Conservation (phyloP, 2,888 invertebrate genomes). For the Eupithecia pulchellata region DNA sequence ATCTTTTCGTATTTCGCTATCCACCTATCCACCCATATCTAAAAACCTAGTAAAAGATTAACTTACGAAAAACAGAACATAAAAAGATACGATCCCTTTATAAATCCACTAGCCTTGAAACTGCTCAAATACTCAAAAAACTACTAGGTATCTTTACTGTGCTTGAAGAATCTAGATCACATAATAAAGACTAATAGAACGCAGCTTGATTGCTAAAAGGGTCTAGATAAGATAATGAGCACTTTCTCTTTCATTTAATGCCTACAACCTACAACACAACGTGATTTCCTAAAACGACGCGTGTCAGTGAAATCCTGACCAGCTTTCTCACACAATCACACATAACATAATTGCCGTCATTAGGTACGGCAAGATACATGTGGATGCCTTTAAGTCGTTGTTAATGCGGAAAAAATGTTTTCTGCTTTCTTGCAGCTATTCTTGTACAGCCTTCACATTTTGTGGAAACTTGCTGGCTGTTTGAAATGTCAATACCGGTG, state of each 20-base stretch:
- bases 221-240: neutral
- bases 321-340: constrained; percentile 12
- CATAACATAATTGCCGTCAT: constrained; percentile 47
- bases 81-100: neutral
- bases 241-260: constrained; percentile 12
- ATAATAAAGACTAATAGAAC: neutral
- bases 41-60: no score
- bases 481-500: constrained; percentile 8
- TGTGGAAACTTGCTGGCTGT: neutral
- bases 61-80: neutral
- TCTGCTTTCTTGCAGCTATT: constrained; percentile 35
- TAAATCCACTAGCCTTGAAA: neutral
- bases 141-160: neutral
- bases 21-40: no score
- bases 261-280: constrained; percentile 2
- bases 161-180: neutral
- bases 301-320: constrained; percentile 11
- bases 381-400: constrained; percentile 32
- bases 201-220: constrained; percentile 3
- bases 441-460: constrained; percentile 11
- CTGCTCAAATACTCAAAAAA: neutral
- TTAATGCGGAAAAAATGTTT: constrained; percentile 39
- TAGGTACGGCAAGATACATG: constrained; percentile 28
- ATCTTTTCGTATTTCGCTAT: no score
- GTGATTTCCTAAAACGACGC: constrained; percentile 14